Evolutionary conservation across 2,888 invertebrate species (phyloP).

Genomic region (Lobophora halterata): DNA sequence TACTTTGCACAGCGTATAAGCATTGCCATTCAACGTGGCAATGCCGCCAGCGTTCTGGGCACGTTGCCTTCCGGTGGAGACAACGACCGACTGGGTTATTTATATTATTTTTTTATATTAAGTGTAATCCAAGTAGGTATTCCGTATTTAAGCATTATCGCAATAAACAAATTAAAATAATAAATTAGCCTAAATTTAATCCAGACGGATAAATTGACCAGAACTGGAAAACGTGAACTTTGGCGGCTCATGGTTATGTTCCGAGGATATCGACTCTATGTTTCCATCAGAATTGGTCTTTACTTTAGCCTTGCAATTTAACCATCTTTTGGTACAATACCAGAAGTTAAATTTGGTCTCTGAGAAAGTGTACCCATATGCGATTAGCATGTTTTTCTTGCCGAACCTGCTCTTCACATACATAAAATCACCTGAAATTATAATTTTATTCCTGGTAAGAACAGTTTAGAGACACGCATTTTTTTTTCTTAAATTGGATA

Average conservation of each 20-base stretch:
- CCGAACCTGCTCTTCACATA: constrained; percentile 17
- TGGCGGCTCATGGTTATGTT: constrained; percentile 47
- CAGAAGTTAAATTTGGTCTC: constrained; percentile 46
- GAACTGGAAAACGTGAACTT: constrained; percentile 34
- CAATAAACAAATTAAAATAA: too few relatives aligned
- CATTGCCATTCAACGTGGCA: too few relatives aligned
- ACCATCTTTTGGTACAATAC: constrained; percentile 53
- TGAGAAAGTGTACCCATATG: constrained; percentile 48
- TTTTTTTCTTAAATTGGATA: too few relatives aligned
- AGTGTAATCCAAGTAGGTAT: too few relatives aligned
- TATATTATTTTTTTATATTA: too few relatives aligned
- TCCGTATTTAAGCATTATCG: too few relatives aligned
- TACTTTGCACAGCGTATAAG: too few relatives aligned
- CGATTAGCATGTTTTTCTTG: constrained; percentile 13
- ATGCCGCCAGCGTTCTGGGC: too few relatives aligned
- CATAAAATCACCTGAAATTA: constrained; percentile 4
- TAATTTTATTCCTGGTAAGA: neutral
- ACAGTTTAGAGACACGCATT: too few relatives aligned
- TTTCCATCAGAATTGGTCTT: constrained; percentile 34
- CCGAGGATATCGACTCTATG: constrained; percentile 33
- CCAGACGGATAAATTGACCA: constrained; percentile 40
- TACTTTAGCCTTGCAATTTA: constrained; percentile 43
- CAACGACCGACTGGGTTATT: too few relatives aligned
- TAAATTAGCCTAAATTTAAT: too few relatives aligned
- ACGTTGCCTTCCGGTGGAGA: too few relatives aligned